Percentiles rank a stretch among this genome's conserved stretches.
Conservation (phyloP, 2,888 invertebrate genomes). For the Drosophila kokeensis region DNA sequence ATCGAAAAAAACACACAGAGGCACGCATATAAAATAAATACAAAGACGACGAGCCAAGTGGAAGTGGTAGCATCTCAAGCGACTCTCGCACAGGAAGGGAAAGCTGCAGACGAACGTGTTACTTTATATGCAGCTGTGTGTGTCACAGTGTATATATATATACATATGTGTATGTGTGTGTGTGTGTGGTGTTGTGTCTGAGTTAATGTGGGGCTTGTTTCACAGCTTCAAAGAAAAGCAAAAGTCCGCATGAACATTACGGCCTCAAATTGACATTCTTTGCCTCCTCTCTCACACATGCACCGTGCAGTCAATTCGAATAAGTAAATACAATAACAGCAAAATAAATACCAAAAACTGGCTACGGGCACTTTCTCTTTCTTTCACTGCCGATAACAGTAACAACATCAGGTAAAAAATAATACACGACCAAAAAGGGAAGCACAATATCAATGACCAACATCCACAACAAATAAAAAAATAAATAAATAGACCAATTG, state of each 20-base stretch:
- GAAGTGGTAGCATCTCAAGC: slow-evolving; percentile 52
- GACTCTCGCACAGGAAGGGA: slow-evolving; percentile 81
- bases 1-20: slow-evolving; percentile 36
- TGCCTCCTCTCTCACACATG: slow-evolving; percentile 45
- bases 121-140: slow-evolving; percentile 42
- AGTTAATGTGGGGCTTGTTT: slow-evolving; percentile 66
- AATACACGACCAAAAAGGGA: slow-evolving; percentile 57
- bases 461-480: slow-evolving; percentile 64
- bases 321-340: slow-evolving; percentile 57
- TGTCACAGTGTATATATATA: neutral
- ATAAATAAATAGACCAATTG: slow-evolving; percentile 72
- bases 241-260: slow-evolving; percentile 76
- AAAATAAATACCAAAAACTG: slow-evolving; percentile 68
- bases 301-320: slow-evolving; percentile 68
- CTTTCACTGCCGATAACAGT: slow-evolving; percentile 79
- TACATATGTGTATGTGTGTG: slow-evolving; percentile 12
- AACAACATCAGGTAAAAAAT: slow-evolving; percentile 32
- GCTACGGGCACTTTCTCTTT: slow-evolving; percentile 83
- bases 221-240: slow-evolving; percentile 82
- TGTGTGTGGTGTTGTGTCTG: slow-evolving; percentile 15
- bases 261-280: slow-evolving; percentile 83
- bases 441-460: slow-evolving; percentile 68
- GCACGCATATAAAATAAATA: slow-evolving; percentile 30
- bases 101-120: slow-evolving; percentile 72
- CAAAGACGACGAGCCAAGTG: slow-evolving; percentile 30